Conservation (phyloP, 1,140 invertebrate species). For the Pogonus chalceus region DNA sequence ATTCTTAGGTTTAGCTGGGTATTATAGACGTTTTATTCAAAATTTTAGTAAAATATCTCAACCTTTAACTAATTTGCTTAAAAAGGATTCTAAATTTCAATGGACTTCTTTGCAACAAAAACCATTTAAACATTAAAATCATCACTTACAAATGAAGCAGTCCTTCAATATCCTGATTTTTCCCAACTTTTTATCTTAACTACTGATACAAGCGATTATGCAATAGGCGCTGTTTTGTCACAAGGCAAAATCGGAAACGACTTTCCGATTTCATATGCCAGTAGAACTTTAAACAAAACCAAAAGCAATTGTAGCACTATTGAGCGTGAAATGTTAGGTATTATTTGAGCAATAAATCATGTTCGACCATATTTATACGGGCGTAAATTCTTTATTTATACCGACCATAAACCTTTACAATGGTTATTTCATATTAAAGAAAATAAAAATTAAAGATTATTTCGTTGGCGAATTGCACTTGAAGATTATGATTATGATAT, state of each 20-base stretch:
- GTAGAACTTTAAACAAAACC: background rate
- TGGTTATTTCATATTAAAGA: constrained; percentile 8
- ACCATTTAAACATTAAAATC: background rate
- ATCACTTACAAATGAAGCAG: background rate
- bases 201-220: background rate
- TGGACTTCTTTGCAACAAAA: background rate
- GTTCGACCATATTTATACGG: constrained; percentile 12
- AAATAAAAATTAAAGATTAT: constrained; percentile 19
- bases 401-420: constrained; percentile 13
- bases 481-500: constrained; percentile 31
- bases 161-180: background rate
- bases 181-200: background rate
- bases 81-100: background rate
- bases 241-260: background rate
- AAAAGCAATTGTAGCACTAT: constrained; percentile 5
- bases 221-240: background rate
- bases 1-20: background rate
- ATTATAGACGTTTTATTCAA: background rate
- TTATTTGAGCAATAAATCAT: background rate
- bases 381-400: constrained; percentile 11
- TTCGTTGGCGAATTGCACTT: constrained; percentile 27
- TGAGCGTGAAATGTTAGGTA: background rate
- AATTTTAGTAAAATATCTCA: background rate
- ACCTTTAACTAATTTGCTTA: background rate
- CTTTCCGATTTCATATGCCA: background rate